Conservation (phyloP, 2,797 vertebrate species). For the Thamnophis elegans region DNA sequence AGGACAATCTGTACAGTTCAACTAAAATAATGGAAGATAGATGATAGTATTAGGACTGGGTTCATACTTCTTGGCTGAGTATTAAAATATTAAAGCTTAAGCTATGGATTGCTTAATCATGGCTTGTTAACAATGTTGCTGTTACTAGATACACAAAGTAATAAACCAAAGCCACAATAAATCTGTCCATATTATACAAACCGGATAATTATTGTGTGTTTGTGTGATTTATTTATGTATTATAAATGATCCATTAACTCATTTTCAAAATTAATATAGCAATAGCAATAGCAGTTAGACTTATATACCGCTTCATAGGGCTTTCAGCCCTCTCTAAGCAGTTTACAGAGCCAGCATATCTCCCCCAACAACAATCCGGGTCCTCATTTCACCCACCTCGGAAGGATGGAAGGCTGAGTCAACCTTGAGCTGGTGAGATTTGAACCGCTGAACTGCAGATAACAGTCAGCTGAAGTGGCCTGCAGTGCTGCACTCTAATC, state of each 20-base stretch:
- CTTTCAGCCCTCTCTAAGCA: too few relatives aligned
- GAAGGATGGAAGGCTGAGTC: too few relatives aligned
- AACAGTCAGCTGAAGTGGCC: too few relatives aligned
- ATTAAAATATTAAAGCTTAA: neutral
- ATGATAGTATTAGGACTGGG: neutral
- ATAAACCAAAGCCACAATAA: neutral
- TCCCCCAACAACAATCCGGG: too few relatives aligned
- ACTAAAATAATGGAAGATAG: neutral
- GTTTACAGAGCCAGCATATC: too few relatives aligned
- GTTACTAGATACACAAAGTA: neutral
- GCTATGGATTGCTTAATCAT: neutral
- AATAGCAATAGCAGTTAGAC: too few relatives aligned
- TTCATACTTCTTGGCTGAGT: neutral
- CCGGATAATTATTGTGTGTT: neutral
- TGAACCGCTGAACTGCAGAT: too few relatives aligned
- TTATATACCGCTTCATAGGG: too few relatives aligned
- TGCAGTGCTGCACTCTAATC: too few relatives aligned
- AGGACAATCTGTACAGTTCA: neutral
- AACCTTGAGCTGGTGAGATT: too few relatives aligned
- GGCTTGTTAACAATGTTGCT: neutral
- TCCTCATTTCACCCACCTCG: too few relatives aligned
- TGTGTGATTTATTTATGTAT: neutral
- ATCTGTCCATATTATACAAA: neutral
- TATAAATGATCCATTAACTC: neutral
- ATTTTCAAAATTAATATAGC: neutral